Conservation (phyloP, 1,140 invertebrate species). For the Drosophila watanabei region DNA sequence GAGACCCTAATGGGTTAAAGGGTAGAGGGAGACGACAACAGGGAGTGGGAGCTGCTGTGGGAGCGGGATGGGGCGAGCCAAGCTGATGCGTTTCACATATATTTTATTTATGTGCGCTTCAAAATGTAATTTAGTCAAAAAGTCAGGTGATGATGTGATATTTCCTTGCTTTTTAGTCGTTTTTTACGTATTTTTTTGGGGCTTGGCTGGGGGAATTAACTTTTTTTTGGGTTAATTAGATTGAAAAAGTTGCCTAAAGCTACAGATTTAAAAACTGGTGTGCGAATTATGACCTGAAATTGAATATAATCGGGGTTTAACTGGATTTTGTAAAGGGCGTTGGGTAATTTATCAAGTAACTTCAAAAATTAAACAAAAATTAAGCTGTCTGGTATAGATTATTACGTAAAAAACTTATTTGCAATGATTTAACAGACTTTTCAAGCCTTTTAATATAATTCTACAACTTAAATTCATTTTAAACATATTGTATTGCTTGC, state of each 20-base stretch:
- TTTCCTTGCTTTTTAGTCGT: slow-evolving; percentile 9
- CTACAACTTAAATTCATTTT: rapidly evolving
- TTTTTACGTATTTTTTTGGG: background rate
- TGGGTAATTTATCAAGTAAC: background rate
- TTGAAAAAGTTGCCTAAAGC: slow-evolving; percentile 21
- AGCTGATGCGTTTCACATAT: slow-evolving; percentile 49
- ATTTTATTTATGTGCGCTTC: slow-evolving; percentile 55
- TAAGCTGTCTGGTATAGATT: background rate
- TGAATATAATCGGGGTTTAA: background rate
- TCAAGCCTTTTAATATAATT: background rate
- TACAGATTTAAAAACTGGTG: background rate
- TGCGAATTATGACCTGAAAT: background rate
- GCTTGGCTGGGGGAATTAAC: slow-evolving; percentile 2
- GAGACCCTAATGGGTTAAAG: slow-evolving; percentile 45
- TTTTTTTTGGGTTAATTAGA: slow-evolving; percentile 38
- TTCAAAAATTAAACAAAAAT: background rate
- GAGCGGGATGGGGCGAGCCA: slow-evolving; percentile 2
- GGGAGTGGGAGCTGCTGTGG: background rate
- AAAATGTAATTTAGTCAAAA: slow-evolving; percentile 72
- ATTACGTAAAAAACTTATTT: background rate
- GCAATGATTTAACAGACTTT: background rate
- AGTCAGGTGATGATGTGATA: slow-evolving; percentile 68
- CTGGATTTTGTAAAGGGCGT: background rate
- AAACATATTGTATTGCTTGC: background rate
- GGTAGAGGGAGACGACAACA: slow-evolving; percentile 7